phyloP scores from a whole-genome alignment of 2,888 invertebrate species.

The Melinaea menophilus region DNA sequence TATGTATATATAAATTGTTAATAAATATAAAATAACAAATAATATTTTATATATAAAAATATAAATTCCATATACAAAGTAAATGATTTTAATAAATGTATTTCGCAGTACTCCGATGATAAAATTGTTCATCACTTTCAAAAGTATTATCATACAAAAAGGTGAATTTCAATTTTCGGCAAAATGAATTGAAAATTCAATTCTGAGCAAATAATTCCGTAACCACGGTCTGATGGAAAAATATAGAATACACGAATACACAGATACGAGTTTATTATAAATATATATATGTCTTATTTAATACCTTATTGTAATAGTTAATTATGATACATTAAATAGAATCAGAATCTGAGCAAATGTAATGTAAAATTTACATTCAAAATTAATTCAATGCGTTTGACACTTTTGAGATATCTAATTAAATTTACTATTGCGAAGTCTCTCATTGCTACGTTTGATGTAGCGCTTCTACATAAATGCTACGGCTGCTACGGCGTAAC shows the following conservation, averaged over 20 bases:
- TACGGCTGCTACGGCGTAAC: constrained; percentile 7
- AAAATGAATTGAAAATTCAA: constrained; percentile 37
- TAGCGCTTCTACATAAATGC: constrained; percentile 5
- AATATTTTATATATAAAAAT: not conserved
- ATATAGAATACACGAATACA: constrained; percentile 10
- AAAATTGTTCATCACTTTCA: constrained; percentile 2
- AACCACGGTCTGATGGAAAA: constrained; percentile 8
- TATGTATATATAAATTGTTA: too few relatives aligned
- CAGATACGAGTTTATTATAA: too few relatives aligned
- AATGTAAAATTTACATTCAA: not conserved
- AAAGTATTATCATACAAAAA: constrained; percentile 20
- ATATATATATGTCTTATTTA: too few relatives aligned
- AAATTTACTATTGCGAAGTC: constrained; percentile 2
- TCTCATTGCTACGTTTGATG: constrained; percentile 10
- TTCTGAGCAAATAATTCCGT: constrained; percentile 35
- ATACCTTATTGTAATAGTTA: too few relatives aligned
- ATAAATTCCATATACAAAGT: not conserved
- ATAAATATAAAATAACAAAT: too few relatives aligned
- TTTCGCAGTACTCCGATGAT: not conserved
- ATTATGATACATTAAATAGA: too few relatives aligned
- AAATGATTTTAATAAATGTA: not conserved
- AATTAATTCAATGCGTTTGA: not conserved
- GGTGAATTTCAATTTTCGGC: constrained; percentile 32
- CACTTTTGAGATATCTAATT: constrained; percentile 1
- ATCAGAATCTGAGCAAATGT: too few relatives aligned